Evolutionary conservation across 2,888 invertebrate species (phyloP), one percentile per base, ranked within the genome.

Genomic region (Operophtera brumata): DNA sequence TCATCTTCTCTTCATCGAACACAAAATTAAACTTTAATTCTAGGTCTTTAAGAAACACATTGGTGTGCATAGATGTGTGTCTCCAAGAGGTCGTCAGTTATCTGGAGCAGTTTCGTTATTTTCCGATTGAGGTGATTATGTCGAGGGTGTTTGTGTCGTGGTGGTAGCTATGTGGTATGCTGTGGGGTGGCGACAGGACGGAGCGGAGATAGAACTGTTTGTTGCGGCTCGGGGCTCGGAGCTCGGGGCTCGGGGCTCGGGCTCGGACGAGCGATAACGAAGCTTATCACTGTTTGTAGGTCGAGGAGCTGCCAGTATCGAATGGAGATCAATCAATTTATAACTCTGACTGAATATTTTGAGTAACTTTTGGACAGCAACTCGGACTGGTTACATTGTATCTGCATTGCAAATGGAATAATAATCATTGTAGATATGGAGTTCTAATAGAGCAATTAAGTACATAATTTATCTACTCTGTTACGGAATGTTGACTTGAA

Each of bases 81-180:
- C 51, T 47, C 7, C 10, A 11, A 48, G 48, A 74, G 73, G 79
- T 77, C 79, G 71, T 9, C 58, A 61, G 77, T 71, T 83, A 83
- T 83, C 82, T 59, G 50, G 57, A 57, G 66, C 65, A 65, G 66
- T 71, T 76, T 80, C 77, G 83, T 83, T 84, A 84, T 84, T 83
- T 84, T 84, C 82, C 83, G 77, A 82, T 84, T 80, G 74, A 66
- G 70, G 70, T 77, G 80, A 80, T 82, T 80, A 69, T 73, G 75
- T 74, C 46, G 54, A 55, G 56, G 56, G 51, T 52, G 56, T 48
- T 40, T 20, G 44, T 51, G 46, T 43, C 37, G n/a, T 25, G 37
- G 12, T 32, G 13, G 37, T 6, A n/a, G 8, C 39, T 43, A 36
- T 20, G 42, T 20, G 46, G 20, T 26, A 36, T n/a, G 26, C 35